Conservation (phyloP, 2,113 vertebrate genomes). For the Tyto alba region DNA sequence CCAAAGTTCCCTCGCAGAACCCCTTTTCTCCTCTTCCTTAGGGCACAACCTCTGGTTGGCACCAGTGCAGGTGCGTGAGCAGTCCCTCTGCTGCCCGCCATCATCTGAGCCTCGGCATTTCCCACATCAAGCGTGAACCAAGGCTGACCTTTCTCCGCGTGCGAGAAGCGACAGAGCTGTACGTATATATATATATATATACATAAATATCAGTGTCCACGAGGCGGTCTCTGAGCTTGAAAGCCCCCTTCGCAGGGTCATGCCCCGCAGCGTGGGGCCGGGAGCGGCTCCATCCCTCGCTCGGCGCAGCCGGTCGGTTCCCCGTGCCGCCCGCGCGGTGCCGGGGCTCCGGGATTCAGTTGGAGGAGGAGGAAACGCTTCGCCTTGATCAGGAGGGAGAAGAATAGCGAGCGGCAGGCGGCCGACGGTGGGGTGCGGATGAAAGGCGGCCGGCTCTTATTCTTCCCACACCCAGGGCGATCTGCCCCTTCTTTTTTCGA, state of each 20-base stretch:
- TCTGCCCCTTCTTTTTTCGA: neutral
- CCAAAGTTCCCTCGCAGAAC: neutral
- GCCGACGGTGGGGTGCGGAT: slow-evolving; percentile 30
- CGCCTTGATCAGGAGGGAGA: slow-evolving; percentile 43
- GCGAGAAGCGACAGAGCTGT: rapidly evolving
- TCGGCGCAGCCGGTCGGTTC: neutral
- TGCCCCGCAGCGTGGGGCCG: neutral
- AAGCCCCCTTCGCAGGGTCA: neutral
- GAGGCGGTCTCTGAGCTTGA: neutral
- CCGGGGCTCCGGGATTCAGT: neutral
- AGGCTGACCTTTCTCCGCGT: neutral
- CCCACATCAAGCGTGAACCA: neutral
- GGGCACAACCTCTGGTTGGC: neutral
- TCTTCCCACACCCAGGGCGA: neutral
- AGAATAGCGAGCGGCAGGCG: slow-evolving; percentile 55
- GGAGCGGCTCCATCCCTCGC: neutral
- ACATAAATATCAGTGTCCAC: neutral
- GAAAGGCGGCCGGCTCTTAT: slow-evolving; percentile 53
- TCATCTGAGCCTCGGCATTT: neutral
- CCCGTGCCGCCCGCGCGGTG: neutral
- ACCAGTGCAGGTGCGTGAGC: rapidly evolving
- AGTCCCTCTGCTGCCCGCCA: rapidly evolving
- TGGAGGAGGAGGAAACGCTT: neutral
- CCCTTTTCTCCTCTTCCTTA: neutral
- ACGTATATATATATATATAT: rapidly evolving